Evolutionary conservation across 2,888 invertebrate species (phyloP), one percentile per base, ranked within the genome.

Genomic region (Phaonia tiefii): DNA sequence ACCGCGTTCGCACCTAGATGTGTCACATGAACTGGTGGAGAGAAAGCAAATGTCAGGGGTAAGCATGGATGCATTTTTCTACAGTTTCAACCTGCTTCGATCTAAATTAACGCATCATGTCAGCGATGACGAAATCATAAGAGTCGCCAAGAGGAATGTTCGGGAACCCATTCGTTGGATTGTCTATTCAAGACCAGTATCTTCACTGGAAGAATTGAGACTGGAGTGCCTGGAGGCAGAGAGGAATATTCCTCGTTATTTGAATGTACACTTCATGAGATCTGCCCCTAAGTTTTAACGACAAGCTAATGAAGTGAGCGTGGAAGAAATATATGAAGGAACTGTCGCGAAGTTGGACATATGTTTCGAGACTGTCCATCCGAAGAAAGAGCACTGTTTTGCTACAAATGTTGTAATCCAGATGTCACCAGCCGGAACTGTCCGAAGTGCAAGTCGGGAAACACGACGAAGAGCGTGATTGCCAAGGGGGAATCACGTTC

Each of bases 271-370:
- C 10, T 11, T 10, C 17, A 11, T 11, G 49, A 54, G 20, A 0
- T 7, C 71, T 0, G 31, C 71, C 2, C 2, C 31, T 8, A 5
- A 26, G 5, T 2, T 25, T 1, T 3, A 44, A 17, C 71, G 26
- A 11, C 60, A 60, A 60, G 4, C n/a, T 15, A 17, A n/a, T n/a
- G n/a, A n/a, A n/a, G n/a, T n/a, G n/a, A n/a, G n/a, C n/a, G n/a
- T n/a, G n/a, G n/a, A n/a, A n/a, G n/a, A n/a, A n/a, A n/a, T 39
- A 60, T 2, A 1, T 63, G 72, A 15, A 63, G 63, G 72, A 72
- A 72, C 17, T 72, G 72, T 25, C 49, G 15, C 22, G 22, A 22
- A 1, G n/a, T 13, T 0, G 72, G 72, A 1, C 72, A 72, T n/a
- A 22, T 37, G 3, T 72, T 72, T 10, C 63, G 17, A n/a, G 63